phyloP scores from a whole-genome alignment of 1,140 invertebrate species.

The Prorops nasuta region DNA sequence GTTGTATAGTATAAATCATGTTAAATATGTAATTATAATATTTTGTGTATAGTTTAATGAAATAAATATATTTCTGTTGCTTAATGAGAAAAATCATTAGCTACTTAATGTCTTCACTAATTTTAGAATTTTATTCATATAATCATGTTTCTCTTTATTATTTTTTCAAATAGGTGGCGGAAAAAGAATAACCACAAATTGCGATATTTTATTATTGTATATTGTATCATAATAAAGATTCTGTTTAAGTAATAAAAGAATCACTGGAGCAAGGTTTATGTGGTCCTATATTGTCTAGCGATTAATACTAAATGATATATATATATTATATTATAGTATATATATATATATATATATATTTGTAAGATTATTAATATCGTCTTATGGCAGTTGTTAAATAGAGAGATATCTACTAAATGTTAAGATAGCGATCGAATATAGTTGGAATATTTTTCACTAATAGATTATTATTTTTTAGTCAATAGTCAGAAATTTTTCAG shows the following conservation, averaged over 20 bases:
- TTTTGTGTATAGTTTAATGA: slow-evolving; percentile 56
- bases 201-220: slow-evolving; percentile 49
- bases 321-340: slow-evolving; percentile 10
- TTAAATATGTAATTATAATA: slow-evolving; percentile 57
- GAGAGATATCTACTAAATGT: slow-evolving; percentile 51
- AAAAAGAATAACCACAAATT: slow-evolving; percentile 40
- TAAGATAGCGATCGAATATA: slow-evolving; percentile 40
- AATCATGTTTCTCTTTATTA: slow-evolving; percentile 30
- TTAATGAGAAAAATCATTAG: slow-evolving; percentile 48
- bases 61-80: slow-evolving; percentile 56
- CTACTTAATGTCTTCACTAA: slow-evolving; percentile 51
- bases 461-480: slow-evolving; percentile 47
- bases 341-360: slow-evolving; percentile 23
- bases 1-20: slow-evolving; percentile 53
- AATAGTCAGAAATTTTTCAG: slow-evolving; percentile 52
- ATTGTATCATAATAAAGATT: slow-evolving; percentile 45
- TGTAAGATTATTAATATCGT: slow-evolving; percentile 37
- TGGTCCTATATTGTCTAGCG: slow-evolving; percentile 52
- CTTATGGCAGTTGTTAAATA: slow-evolving; percentile 52
- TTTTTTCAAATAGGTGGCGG: slow-evolving; percentile 44
- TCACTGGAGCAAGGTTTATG: slow-evolving; percentile 56
- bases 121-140: slow-evolving; percentile 37
- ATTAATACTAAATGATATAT: slow-evolving; percentile 36
- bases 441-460: slow-evolving; percentile 53
- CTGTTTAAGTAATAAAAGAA: slow-evolving; percentile 44